Evolutionary conservation across 1,140 invertebrate genomes (phyloP), one percentile per base, ranked within the genome.

Genomic region (Paralvinella palmiformis): DNA sequence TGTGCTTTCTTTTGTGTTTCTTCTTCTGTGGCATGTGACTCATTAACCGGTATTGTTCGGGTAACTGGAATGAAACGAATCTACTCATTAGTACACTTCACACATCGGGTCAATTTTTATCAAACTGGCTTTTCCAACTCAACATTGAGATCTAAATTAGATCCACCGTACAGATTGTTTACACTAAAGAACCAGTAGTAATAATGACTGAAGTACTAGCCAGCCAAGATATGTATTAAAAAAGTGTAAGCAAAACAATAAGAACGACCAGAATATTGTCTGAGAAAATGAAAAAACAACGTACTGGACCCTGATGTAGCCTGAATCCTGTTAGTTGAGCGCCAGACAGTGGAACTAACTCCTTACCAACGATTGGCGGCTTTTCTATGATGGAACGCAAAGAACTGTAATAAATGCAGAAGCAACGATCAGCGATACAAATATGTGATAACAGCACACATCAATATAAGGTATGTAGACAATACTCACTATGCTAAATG

Each of bases 341-440:
- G 77, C 88, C 89, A 22, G 89, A 91, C 52, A 98, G 79, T 50
- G 91, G 90, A 64, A 91, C 78, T 62, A 98, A 83, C 79, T 98
- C 96, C 79, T 98, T 98, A 1, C 92, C 93, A 57, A 88, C 89
- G 69, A 98, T 96, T 6, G 95, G 95, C 33, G 94, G 93, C 80
- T 98, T 98, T 68, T 98, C 96, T 77, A 98, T 96, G 1, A 99
- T 87, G 64, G 91, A 94, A 60, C 92, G 85, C 63, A 98, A 80
- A 24, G 92, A 95, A 37, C 58, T 60, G 33, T n/a, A n/a, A n/a
- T n/a, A n/a, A 57, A 57, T 6, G 22, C 55, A 57, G 55, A 27
- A 52, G 17, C 48, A 52, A n/a, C 15, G 31, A 7, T 17, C 10
- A 0, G 20, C 31, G 20, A 27, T 52, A 22, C 24, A 17, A 7